Evolutionary conservation across 2,797 vertebrate species (phyloP).

Genomic region (Takifugu ocellatus): DNA sequence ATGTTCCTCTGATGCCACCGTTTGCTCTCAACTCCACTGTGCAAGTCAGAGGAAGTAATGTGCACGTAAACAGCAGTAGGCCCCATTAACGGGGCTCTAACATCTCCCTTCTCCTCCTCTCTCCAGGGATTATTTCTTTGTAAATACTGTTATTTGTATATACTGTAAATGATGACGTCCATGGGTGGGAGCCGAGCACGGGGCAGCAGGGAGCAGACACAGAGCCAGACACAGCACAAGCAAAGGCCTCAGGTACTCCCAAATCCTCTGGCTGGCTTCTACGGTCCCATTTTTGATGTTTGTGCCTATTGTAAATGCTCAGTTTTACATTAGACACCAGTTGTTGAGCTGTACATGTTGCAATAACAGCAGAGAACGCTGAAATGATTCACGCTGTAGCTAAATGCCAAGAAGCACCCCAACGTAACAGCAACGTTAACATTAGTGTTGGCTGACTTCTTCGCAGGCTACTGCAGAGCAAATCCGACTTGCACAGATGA

Average conservation of each 20-base stretch:
- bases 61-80: conserved; percentile 2
- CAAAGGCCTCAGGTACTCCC: conserved; percentile 80
- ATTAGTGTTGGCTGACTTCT: conserved; percentile 6
- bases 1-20: conserved; percentile 13
- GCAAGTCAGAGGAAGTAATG: conserved; percentile 45
- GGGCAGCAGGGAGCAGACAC: conserved; percentile 97
- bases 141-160: conserved; percentile 99
- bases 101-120: conserved; percentile 22
- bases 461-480: conserved; percentile 96
- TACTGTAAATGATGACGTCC: conserved; percentile 99
- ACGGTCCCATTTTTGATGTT: too few species aligned
- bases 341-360: neutral
- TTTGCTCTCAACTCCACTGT: conserved; percentile 15
- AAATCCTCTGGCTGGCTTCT: too few species aligned
- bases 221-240: conserved; percentile 94
- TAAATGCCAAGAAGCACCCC: neutral
- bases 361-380: neutral
- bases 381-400: neutral
- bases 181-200: conserved; percentile 96
- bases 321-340: too few species aligned
- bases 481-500: conserved; percentile 99
- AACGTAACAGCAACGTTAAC: neutral
- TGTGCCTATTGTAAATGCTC: too few species aligned
- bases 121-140: conserved; percentile 92
- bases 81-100: conserved; percentile 19